phyloP scores from a whole-genome alignment of 1,140 invertebrate genomes.

The Cardiocondyla obscurior region DNA sequence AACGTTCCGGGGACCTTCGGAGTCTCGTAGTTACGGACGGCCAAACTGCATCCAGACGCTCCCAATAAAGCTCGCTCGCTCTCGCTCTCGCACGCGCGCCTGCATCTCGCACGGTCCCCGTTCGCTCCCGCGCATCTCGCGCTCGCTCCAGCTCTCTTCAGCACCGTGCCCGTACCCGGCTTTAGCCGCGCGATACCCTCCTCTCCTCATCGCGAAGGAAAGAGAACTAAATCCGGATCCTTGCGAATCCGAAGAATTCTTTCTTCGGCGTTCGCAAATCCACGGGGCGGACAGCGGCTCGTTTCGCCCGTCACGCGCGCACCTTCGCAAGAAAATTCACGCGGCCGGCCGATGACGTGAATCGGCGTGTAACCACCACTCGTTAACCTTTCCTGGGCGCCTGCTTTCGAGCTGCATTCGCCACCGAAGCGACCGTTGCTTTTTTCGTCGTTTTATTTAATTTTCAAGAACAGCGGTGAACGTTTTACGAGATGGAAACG shows the following conservation, averaged over 20 bases:
- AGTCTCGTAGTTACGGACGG: constrained; percentile 76
- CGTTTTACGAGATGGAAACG: not conserved
- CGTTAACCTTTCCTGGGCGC: not conserved
- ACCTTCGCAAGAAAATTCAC: constrained; percentile 28
- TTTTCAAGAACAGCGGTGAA: not conserved
- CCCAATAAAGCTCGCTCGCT: constrained; percentile 74
- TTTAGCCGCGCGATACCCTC: not conserved
- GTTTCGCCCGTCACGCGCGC: constrained; percentile 37
- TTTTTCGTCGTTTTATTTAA: not conserved
- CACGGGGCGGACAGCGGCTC: constrained; percentile 20
- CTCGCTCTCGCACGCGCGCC: not conserved
- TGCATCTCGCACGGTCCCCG: constrained; percentile 34
- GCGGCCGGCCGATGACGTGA: constrained; percentile 37
- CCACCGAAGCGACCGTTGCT: too few relatives aligned
- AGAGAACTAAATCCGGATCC: constrained; percentile 65
- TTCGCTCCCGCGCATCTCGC: constrained; percentile 9
- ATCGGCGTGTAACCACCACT: constrained; percentile 4
- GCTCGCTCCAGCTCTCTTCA: not conserved
- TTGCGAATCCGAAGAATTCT: constrained; percentile 55
- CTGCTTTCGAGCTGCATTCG: not conserved
- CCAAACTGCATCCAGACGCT: constrained; percentile 79
- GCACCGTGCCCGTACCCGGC: not conserved
- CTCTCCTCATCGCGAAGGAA: not conserved
- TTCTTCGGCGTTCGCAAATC: constrained; percentile 50
- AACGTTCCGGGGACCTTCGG: constrained; percentile 80